phyloP scores from a whole-genome alignment of 2,113 vertebrate species.

The Neopipo cinnamomea region DNA sequence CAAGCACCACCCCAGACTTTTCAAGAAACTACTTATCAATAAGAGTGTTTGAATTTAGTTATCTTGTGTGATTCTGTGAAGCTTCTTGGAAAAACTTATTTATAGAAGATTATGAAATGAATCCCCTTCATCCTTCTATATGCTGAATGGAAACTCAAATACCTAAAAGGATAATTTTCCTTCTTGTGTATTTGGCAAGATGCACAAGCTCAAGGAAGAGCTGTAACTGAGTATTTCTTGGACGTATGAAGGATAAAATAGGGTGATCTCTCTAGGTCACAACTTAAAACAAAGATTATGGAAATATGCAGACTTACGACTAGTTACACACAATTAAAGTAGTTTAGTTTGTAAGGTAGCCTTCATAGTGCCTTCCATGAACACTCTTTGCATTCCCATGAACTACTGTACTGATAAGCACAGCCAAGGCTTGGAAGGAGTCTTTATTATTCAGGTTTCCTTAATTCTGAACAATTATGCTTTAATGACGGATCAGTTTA shows the following conservation, averaged over 20 bases:
- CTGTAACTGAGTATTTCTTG: neutral
- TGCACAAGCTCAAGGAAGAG: neutral
- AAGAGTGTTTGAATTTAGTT: neutral
- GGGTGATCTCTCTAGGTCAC: neutral
- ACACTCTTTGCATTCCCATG: neutral
- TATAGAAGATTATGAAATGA: neutral
- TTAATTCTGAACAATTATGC: neutral
- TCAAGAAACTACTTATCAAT: neutral
- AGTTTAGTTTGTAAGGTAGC: neutral
- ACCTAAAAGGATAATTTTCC: neutral
- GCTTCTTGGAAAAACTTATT: neutral
- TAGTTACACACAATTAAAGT: neutral
- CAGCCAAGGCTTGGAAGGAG: neutral
- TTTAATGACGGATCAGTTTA: neutral
- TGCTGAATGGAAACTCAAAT: neutral
- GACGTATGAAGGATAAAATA: neutral
- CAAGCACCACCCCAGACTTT: neutral
- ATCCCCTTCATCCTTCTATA: neutral
- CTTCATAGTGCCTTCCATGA: neutral
- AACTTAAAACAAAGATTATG: neutral
- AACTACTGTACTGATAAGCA: neutral
- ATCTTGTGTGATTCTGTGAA: neutral
- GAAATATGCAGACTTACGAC: neutral
- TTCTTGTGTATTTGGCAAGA: neutral
- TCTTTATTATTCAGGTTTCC: neutral